phyloP scores from a whole-genome alignment of 2,888 invertebrate species.

The Nasonovia ribisnigri region DNA sequence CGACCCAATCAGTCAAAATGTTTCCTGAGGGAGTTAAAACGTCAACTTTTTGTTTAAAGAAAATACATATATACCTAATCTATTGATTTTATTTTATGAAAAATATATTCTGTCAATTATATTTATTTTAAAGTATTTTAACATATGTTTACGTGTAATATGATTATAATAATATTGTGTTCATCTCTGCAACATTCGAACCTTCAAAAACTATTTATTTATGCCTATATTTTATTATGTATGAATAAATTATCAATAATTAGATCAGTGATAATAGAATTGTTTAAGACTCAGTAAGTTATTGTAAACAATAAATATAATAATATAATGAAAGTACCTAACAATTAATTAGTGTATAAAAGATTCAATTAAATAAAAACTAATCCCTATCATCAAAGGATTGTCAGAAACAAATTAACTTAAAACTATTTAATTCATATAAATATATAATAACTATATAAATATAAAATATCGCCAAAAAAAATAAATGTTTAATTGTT shows the following conservation, averaged over 20 bases:
- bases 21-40: constrained; percentile 58
- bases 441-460: neutral
- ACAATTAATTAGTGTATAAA: neutral
- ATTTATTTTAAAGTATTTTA: neutral
- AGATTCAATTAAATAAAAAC: neutral
- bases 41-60: constrained; percentile 54
- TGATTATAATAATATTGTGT: neutral
- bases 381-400: neutral
- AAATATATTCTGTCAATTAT: neutral
- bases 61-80: constrained; percentile 22
- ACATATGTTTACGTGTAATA: neutral
- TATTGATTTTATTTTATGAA: constrained; percentile 47
- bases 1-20: constrained; percentile 64
- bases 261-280: neutral
- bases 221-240: neutral
- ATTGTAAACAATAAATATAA: neutral
- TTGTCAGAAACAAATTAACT: neutral
- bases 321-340: neutral
- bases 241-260: neutral
- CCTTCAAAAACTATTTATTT: neutral
- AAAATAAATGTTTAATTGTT: neutral
- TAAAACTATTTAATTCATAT: neutral
- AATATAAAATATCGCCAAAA: neutral
- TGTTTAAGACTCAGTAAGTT: neutral
- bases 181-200: neutral